Conservation (phyloP, 2,797 vertebrate genomes). For the Takifugu rubripes region DNA sequence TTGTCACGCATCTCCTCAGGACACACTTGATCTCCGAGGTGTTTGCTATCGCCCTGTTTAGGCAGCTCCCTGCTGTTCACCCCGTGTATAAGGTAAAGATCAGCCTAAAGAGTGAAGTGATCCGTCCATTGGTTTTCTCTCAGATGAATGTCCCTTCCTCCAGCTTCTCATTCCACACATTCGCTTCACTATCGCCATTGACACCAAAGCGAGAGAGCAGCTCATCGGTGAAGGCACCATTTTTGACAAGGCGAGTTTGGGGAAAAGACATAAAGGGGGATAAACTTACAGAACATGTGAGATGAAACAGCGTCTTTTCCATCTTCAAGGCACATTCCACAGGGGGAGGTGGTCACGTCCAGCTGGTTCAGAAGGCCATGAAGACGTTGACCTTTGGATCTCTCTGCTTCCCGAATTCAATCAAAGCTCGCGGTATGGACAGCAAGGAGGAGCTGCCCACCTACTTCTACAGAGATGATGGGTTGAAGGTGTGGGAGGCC, state of each 20-base stretch:
- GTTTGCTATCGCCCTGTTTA: constrained; percentile 90
- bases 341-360: constrained; percentile 92
- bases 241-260: constrained; percentile 89
- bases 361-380: constrained; percentile 86
- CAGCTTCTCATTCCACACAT: constrained; percentile 93
- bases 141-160: neutral
- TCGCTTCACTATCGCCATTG: constrained; percentile 95
- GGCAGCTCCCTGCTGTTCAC: constrained; percentile 92
- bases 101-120: too few relatives aligned
- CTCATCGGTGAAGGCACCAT: constrained; percentile 95
- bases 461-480: constrained; percentile 94
- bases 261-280: too few relatives aligned
- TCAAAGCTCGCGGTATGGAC: constrained; percentile 85
- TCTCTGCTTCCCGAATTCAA: constrained; percentile 87
- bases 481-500: constrained; percentile 87
- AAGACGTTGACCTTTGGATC: constrained; percentile 84
- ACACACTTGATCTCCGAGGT: constrained; percentile 92
- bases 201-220: constrained; percentile 96
- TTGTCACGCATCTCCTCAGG: constrained; percentile 87
- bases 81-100: constrained; percentile 88
- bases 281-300: too few relatives aligned
- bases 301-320: neutral
- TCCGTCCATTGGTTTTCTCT: neutral
- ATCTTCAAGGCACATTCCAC: constrained; percentile 88
- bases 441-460: constrained; percentile 84